Evolutionary conservation across 35 echinoderm and acorn worm species (phyloP).

Genomic region (Ptychodera flava): DNA sequence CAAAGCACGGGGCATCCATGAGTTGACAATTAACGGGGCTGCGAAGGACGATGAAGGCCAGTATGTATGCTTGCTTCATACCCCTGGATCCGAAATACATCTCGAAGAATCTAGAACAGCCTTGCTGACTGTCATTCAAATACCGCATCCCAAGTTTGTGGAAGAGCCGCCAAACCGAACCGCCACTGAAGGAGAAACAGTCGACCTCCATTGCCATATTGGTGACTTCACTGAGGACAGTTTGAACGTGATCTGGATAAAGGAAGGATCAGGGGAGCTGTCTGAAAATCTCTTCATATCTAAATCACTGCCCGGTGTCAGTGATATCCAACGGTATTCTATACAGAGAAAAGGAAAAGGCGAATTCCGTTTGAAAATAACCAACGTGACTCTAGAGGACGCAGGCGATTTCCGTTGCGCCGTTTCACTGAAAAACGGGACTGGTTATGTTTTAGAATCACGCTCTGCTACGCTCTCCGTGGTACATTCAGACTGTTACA

Average conservation of each 20-base stretch:
- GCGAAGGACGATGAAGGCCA: background rate
- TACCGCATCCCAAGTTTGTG: background rate
- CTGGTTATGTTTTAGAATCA: background rate
- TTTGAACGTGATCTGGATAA: background rate
- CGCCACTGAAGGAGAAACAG: background rate
- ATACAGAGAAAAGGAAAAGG: background rate
- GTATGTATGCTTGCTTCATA: background rate
- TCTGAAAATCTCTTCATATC: background rate
- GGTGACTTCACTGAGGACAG: background rate
- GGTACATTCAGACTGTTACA: background rate
- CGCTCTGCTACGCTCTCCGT: background rate
- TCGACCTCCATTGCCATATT: background rate
- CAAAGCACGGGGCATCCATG: background rate
- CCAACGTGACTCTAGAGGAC: background rate
- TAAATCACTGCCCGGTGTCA: background rate
- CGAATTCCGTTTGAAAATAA: background rate
- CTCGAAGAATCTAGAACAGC: background rate
- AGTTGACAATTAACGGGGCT: background rate
- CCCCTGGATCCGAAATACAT: background rate
- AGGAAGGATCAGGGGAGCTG: background rate
- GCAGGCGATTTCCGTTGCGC: background rate
- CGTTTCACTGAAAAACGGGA: background rate
- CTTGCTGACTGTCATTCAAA: background rate
- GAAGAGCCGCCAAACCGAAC: background rate
- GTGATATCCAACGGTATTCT: background rate